These are phyloP conservation scores for Lasioglossum malachurum DNA, from an alignment of 2,888 invertebrate genomes.

Conservation along the genomic window DNA sequence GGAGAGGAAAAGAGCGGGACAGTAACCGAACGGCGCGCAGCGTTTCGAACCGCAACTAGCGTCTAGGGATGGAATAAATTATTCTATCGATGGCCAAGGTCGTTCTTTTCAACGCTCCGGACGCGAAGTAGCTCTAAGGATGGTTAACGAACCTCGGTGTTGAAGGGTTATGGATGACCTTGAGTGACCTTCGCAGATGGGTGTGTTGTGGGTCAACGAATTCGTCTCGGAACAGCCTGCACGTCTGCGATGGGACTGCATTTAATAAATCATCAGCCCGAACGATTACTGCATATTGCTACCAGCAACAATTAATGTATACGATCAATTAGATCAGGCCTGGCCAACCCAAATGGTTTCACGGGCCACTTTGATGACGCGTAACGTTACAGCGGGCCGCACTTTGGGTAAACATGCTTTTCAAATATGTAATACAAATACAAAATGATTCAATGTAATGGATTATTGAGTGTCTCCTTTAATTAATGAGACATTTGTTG, in stretches of 20 bases:
- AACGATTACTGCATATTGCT: too few species aligned
- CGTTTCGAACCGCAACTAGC: neutral
- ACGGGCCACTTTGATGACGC: too few species aligned
- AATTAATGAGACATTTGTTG: too few species aligned
- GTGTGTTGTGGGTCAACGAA: neutral
- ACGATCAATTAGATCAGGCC: too few species aligned
- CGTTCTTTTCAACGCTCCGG: neutral
- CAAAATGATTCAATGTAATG: too few species aligned
- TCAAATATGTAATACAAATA: too few species aligned
- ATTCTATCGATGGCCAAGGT: neutral
- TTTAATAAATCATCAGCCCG: too few species aligned
- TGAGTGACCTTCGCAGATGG: neutral
- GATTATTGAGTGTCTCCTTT: too few species aligned
- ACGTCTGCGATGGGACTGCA: neutral
- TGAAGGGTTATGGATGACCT: conserved; percentile 36
- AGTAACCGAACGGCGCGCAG: conserved; percentile 5
- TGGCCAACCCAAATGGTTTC: too few species aligned
- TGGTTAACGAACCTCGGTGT: conserved; percentile 29
- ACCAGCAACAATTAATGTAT: too few species aligned
- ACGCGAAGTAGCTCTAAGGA: conserved; percentile 27
- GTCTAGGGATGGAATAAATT: neutral
- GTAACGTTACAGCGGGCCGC: too few species aligned
- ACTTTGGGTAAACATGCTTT: too few species aligned
- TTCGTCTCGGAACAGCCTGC: conserved; percentile 43
- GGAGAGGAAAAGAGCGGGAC: conserved; percentile 22